Base-by-base conservation (phyloP, 1,140 invertebrate species). In the Pinna nobilis region DNA sequence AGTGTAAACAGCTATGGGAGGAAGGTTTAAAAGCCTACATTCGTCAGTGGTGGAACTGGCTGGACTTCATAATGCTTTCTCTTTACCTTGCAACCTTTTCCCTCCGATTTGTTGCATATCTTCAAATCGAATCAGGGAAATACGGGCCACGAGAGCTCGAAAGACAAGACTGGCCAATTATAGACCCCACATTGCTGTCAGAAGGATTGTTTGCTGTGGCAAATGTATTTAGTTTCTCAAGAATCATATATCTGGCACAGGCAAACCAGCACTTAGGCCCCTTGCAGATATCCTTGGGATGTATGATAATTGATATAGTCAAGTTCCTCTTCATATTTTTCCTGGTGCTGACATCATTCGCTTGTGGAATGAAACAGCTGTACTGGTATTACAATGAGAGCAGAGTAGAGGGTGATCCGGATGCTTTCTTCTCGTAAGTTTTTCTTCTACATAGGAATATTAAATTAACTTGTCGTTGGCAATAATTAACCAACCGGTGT, bases 31-130 rank as follows among this genome's bases (percentile, higher is more conserved):
- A 94, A 35, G 95, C 97, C 50, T 99, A 98, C 84, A 90, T 97
- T 35, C 93, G 93, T 55, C 97, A 99, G 89, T 92, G 98, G 69
- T 99, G 97, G 97, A 99, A 99, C 86, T 96, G 98, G 78, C 94
- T 98, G 4, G 97, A 99, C 87, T 98, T 98, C 84, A 94, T 98
- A 78, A 97, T 91, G 90, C 85, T 91, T 15, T 90, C 88, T 18
- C 84, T 91, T 9, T 91, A 91, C 78, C 82, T 91, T 20, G 88
- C 88, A 66, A 90, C 90, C 18, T 88, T 91, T 67, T 87, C 89
- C 5, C 80, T 91, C 1, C 75, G 90, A 25, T 77, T 86, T 15
- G 84, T 86, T 1, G 86, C 85, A 2, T 89, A 83, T 59, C 64
- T 86, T 20, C 84, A 85, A 55, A 83, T 86, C 13, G 80, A 87